These are phyloP conservation scores for Drosophila antonietae DNA, from an alignment of 2,888 invertebrate species.

Conservation along the genomic window DNA sequence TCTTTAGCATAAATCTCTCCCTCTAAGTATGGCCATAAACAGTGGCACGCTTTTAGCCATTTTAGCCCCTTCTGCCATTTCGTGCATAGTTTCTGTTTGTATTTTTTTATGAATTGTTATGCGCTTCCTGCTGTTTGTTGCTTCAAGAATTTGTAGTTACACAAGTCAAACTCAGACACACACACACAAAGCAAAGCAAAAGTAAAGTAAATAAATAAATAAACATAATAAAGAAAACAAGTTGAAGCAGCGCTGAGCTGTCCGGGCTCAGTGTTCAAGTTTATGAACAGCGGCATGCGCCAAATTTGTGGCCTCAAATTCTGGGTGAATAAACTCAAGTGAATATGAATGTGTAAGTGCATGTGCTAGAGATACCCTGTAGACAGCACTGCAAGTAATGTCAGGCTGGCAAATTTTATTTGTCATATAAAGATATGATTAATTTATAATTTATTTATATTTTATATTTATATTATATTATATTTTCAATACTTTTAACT, in stretches of 20 bases:
- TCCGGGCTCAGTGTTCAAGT: conserved; percentile 25
- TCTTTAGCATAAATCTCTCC: conserved; percentile 43
- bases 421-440: background rate
- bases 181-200: background rate
- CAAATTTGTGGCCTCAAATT: conserved; percentile 42
- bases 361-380: conserved; percentile 1
- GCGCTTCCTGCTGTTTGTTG: conserved; percentile 31
- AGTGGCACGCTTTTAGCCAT: conserved; percentile 13
- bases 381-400: background rate
- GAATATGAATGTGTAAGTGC: too few relatives aligned
- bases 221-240: conserved; percentile 53
- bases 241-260: conserved; percentile 26
- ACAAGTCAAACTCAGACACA: conserved; percentile 47
- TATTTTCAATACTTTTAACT: too few relatives aligned
- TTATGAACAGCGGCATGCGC: conserved; percentile 40
- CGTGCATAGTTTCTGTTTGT: conserved; percentile 33
- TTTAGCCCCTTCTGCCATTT: background rate
- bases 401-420: background rate
- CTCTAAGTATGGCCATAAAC: conserved; percentile 21
- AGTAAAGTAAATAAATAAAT: background rate
- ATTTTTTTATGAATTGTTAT: conserved; percentile 28
- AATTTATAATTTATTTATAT: too few relatives aligned
- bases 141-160: conserved; percentile 52
- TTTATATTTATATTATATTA: too few relatives aligned
- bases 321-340: conserved; percentile 8